Conservation (phyloP, 2,888 invertebrate genomes). For the Drosophila formosana region DNA sequence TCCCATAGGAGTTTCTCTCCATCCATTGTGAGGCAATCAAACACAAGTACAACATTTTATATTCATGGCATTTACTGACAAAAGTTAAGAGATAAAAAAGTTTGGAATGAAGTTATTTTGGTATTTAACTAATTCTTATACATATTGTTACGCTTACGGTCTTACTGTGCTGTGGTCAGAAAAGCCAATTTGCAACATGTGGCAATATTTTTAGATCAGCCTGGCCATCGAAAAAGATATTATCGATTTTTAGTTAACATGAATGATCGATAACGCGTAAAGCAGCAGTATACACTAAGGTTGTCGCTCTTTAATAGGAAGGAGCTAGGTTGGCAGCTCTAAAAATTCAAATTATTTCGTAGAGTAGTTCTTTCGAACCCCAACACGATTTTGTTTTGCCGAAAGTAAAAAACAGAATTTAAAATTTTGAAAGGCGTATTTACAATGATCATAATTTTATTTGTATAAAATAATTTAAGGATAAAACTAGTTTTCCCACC, state of each 20-base stretch:
- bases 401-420: not conserved
- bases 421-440: not conserved
- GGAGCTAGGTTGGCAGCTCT: slow-evolving; percentile 13
- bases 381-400: not conserved
- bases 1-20: too few species aligned
- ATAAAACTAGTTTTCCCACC: not conserved
- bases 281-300: not conserved
- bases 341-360: slow-evolving; percentile 10
- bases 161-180: slow-evolving; percentile 19
- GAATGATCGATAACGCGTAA: not conserved
- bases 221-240: not conserved
- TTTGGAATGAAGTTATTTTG: too few species aligned
- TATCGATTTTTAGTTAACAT: slow-evolving; percentile 9
- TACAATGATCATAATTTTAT: not conserved
- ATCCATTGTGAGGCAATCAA: too few species aligned
- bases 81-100: too few species aligned
- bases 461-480: not conserved
- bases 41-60: too few species aligned
- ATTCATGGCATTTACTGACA: too few species aligned
- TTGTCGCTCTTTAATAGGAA: slow-evolving; percentile 3
- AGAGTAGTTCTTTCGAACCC: too few species aligned
- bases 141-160: too few species aligned
- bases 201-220: slow-evolving; percentile 5
- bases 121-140: too few species aligned
- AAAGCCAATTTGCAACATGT: slow-evolving; percentile 14